Base-by-base conservation (phyloP, 2,113 vertebrate species). In the Petaurus breviceps region DNA sequence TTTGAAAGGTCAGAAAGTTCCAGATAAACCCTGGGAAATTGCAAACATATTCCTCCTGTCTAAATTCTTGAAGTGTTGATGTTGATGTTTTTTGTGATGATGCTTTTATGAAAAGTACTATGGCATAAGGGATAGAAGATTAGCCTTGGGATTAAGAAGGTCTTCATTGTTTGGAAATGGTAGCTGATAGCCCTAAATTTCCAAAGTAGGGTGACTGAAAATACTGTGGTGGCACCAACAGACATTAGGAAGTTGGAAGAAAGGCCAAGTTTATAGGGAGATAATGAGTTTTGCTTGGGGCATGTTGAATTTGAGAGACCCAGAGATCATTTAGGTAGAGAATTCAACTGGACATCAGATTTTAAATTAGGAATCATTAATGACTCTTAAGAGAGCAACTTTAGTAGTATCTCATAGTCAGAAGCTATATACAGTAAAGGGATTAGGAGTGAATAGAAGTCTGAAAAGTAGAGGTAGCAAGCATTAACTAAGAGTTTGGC, bases 1-100 rank as follows among this genome's bases (percentile, higher is more conserved):
- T 25, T 92, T 94, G 84, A 92, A 94, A 97, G 51, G 57, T 7
- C 53, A 90, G 24, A 51, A 28, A n/a, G 22, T 92, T 92, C 10
- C 49, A 10, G 51, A 89, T 14, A 8, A 37, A 92, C 24, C 16
- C 51, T 2, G 96, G 51, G 92, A 28, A 24, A 92, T 89, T 90
- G 8, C 3, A 90, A 51, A 2, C 14, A 23, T 7, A 23, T n/a
- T 24, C 16, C 54, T 8, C 25, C 61, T 7, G 95, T 7, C 11
- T 14, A 89, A 84, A 93, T 37, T 92, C 37, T 19, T 93, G 46
- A 84, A 89, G 22, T 23, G 91, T 5, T 55, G 7, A 92, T 37
- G 90, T 43, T 46, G 37, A n/a, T n/a, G n/a, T n/a, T n/a, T n/a
- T n/a, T n/a, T n/a, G n/a, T n/a, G n/a, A n/a, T n/a, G n/a, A n/a